Percentiles rank a stretch among this genome's conserved stretches.
phyloP scores from a whole-genome alignment of 2,888 invertebrate genomes.

The Athalia rosae region DNA sequence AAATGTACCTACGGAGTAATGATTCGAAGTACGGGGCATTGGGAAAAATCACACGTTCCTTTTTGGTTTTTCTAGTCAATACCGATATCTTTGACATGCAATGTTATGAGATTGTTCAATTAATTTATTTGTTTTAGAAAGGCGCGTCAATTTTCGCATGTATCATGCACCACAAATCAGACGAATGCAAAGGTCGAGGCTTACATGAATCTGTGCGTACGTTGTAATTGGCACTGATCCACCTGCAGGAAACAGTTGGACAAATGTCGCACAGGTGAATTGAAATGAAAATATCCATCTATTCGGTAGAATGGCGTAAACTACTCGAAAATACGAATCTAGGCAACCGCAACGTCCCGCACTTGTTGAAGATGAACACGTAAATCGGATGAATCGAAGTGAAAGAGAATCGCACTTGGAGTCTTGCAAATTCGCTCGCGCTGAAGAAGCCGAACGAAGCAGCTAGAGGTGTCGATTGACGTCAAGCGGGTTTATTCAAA shows the following conservation, averaged over 20 bases:
- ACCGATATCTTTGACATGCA: too few relatives aligned
- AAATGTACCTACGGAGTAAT: too few relatives aligned
- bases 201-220: not conserved
- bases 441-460: slow-evolving; percentile 2
- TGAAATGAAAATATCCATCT: not conserved
- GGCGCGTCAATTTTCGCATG: too few relatives aligned
- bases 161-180: not conserved
- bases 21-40: too few relatives aligned
- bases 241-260: not conserved
- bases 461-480: slow-evolving; percentile 26
- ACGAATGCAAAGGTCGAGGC: not conserved
- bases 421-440: slow-evolving; percentile 6
- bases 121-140: too few relatives aligned
- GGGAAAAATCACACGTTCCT: too few relatives aligned
- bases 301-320: not conserved
- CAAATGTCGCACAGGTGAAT: not conserved
- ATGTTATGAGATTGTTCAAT: too few relatives aligned
- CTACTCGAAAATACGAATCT: not conserved
- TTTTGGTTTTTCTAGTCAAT: too few relatives aligned
- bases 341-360: slow-evolving; percentile 24
- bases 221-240: slow-evolving; percentile 10
- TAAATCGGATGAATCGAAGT: slow-evolving; percentile 33
- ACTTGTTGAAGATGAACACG: slow-evolving; percentile 41
- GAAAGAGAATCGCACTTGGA: slow-evolving; percentile 10
- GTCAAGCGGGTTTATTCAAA: slow-evolving; percentile 32